Conservation (phyloP, 2,888 invertebrate genomes). For the Acanthopleura granulata region DNA sequence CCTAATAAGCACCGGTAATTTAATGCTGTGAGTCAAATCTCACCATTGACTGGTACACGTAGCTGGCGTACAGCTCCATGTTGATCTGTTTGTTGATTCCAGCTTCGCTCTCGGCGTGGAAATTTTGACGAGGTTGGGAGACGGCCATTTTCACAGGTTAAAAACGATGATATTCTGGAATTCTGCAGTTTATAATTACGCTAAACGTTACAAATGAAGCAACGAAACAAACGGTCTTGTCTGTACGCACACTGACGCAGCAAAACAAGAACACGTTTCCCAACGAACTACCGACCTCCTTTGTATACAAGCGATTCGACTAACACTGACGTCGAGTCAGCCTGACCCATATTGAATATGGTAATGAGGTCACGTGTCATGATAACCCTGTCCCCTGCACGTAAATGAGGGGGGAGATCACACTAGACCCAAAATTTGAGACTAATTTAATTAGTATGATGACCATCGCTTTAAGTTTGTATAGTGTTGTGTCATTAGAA, state of each 20-base stretch:
- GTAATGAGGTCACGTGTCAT: too few species aligned
- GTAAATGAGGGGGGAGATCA: too few species aligned
- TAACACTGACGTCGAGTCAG: not conserved
- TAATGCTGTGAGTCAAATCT: constrained; percentile 30
- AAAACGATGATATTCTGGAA: not conserved
- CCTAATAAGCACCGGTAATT: too few species aligned
- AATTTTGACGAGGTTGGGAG: constrained; percentile 68
- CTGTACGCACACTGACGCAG: constrained; percentile 69
- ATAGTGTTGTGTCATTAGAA: too few species aligned
- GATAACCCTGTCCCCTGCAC: too few species aligned
- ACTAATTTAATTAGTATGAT: too few species aligned
- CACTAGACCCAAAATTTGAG: too few species aligned
- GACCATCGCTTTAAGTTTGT: too few species aligned
- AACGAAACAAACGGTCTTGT: constrained; percentile 29
- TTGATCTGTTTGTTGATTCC: constrained; percentile 69
- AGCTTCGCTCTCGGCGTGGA: constrained; percentile 65
- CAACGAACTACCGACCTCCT: not conserved
- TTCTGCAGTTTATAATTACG: too few species aligned
- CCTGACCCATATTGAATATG: not conserved
- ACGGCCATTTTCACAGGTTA: constrained; percentile 45
- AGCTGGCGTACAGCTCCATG: constrained; percentile 68
- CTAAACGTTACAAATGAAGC: too few species aligned
- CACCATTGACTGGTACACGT: constrained; percentile 68
- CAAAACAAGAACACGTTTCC: constrained; percentile 49
- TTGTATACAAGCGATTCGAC: not conserved